These are phyloP conservation scores for Pseudomyrmex pallidus DNA, from an alignment of 1,140 invertebrate genomes.

Conservation along the genomic window DNA sequence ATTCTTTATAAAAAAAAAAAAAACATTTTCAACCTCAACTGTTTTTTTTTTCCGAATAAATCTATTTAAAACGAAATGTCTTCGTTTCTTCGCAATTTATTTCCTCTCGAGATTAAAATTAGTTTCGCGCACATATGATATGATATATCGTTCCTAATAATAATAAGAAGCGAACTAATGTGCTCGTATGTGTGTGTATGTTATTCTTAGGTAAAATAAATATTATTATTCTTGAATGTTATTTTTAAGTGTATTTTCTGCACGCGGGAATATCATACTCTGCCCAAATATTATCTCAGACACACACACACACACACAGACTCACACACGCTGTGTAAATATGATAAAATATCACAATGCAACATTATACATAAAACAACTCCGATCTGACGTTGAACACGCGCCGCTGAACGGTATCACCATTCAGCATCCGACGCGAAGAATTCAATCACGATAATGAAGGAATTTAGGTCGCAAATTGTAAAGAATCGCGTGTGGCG, in stretches of 20 bases:
- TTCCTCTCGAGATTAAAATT: too few relatives aligned
- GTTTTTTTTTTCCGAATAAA: too few relatives aligned
- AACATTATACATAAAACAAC: not conserved
- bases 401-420: too few relatives aligned
- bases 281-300: not conserved
- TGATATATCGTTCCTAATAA: not conserved
- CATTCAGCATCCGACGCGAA: not conserved
- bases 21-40: too few relatives aligned
- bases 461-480: conserved; percentile 24
- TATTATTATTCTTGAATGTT: too few relatives aligned
- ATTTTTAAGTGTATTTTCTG: not conserved
- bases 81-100: not conserved
- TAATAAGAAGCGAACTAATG: not conserved
- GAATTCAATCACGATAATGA: conserved; percentile 30
- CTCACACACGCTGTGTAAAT: not conserved
- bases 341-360: not conserved
- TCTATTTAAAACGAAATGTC: too few relatives aligned
- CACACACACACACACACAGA: too few relatives aligned
- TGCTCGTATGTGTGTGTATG: not conserved
- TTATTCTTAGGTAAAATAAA: not conserved
- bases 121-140: not conserved
- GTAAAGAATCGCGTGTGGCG: conserved; percentile 1
- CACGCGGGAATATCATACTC: not conserved
- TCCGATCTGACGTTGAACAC: not conserved
- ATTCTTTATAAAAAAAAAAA: not conserved